Evolutionary conservation across 2,888 invertebrate genomes (phyloP).

Genomic region (Agrotis exclamationis): DNA sequence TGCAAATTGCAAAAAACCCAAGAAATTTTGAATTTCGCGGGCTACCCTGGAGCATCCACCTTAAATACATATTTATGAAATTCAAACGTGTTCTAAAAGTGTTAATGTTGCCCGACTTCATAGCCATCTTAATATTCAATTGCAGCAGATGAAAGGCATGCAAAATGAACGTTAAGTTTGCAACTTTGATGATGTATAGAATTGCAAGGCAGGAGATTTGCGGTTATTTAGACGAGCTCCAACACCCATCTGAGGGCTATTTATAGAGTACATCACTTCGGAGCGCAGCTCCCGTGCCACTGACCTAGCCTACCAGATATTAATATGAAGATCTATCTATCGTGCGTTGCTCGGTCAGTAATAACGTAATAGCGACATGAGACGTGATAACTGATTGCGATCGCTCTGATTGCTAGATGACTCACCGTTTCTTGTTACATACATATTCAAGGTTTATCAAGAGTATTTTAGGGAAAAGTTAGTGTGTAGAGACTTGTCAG

Average conservation of each 20-base stretch:
- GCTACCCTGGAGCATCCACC: no score
- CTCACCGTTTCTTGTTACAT: slow-evolving; percentile 39
- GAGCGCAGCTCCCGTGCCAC: slow-evolving; percentile 76
- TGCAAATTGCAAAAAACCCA: no score
- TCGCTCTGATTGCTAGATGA: slow-evolving; percentile 37
- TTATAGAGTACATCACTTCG: slow-evolving; percentile 71
- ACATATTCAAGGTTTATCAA: slow-evolving; percentile 27
- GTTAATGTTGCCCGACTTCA: slow-evolving; percentile 1
- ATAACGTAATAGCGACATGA: slow-evolving; percentile 36
- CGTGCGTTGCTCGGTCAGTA: slow-evolving; percentile 29
- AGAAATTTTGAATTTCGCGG: no score
- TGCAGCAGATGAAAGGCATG: slow-evolving; percentile 38
- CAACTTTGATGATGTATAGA: slow-evolving; percentile 53
- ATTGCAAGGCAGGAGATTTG: slow-evolving; percentile 71
- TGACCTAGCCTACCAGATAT: slow-evolving; percentile 80
- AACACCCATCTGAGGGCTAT: slow-evolving; percentile 72
- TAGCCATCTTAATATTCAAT: slow-evolving; percentile 28
- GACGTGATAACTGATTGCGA: slow-evolving; percentile 33
- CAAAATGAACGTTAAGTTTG: slow-evolving; percentile 40
- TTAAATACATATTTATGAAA: slow-evolving; percentile 1
- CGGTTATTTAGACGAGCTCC: slow-evolving; percentile 73
- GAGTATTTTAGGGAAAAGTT: slow-evolving; percentile 13
- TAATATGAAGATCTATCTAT: slow-evolving; percentile 62
- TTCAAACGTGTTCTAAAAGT: slow-evolving; percentile 3
- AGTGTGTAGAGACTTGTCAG: slow-evolving; percentile 4